Base-by-base conservation (phyloP, 1,140 invertebrate species). In the Polypedilum pembai region DNA sequence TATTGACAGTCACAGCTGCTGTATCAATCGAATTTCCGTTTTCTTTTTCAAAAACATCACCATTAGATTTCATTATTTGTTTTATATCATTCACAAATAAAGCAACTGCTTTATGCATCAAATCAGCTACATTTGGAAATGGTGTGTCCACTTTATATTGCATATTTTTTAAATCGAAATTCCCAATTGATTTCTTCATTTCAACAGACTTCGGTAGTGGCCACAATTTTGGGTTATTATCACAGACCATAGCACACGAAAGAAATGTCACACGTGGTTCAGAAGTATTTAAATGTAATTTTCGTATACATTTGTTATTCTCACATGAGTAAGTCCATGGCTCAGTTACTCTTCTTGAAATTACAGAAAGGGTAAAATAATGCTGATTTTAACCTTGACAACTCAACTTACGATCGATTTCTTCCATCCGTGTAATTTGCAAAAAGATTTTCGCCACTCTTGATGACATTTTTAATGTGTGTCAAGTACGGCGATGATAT, bases 401-500 rank as follows among this genome's bases (percentile, higher is more conserved):
- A 45, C 24, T 33, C 24, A 33, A 33, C 24, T 33, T 45, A 15
- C 41, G 41, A 45, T 45, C 41, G 3, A 8, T 45, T 45, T 12
- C 8, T 12, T 8, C 2, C 8, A 45, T 45, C 15, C 1, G 8
- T 45, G 8, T 45, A 45, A 12, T 15, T 8, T 45, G 8, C 41
- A 15, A 45, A 8, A 12, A n/a, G 12, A 10, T 12, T 56, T 56
- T 56, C 45, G 15, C 45, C 15, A 12, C 15, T 56, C 4, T n/a
- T 12, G 10, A 56, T 15, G n/a, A 56, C n/a, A 56, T 15, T 56
- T 12, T 56, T 56, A 56, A 56, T 56, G 4, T 56, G 45, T 56
- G 45, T 15, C 12, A 56, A 56, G n/a, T 56, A 56, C n/a, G 45
- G 45, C n/a, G 45, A 56, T 56, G 45, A n/a, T n/a, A 56, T 56